Evolutionary conservation across 2,888 invertebrate genomes (phyloP).

Genomic region (Chamaedrilus cognettii): DNA sequence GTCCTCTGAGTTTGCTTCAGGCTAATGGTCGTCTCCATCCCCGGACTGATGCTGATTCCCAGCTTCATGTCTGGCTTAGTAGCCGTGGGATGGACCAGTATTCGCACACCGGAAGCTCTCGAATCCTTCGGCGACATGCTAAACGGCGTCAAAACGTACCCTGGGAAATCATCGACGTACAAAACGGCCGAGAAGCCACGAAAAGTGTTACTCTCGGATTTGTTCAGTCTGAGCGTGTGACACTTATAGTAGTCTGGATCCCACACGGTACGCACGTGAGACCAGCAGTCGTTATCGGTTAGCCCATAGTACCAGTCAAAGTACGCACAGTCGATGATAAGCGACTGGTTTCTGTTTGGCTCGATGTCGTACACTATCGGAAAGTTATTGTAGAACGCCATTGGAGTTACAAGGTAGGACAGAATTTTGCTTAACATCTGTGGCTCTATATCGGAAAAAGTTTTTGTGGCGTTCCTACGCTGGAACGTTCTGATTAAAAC

Average conservation of each 20-base stretch:
- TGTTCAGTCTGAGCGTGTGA: not conserved
- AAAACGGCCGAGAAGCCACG: conserved; percentile 2
- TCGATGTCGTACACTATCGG: not conserved
- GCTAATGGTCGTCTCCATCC: not conserved
- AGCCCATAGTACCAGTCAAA: not conserved
- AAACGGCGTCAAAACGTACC: not conserved
- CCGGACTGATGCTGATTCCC: not conserved
- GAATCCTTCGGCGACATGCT: not conserved
- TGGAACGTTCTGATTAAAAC: too few relatives aligned
- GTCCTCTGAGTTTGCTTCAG: not conserved
- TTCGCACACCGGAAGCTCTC: not conserved
- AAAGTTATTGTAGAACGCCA: not conserved
- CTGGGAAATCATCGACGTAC: not conserved
- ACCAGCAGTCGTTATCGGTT: not conserved
- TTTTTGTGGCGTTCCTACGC: not conserved
- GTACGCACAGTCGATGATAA: not conserved
- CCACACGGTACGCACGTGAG: not conserved
- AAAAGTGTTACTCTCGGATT: not conserved
- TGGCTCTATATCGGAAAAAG: not conserved
- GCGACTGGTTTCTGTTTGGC: not conserved
- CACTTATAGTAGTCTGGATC: conserved; percentile 4
- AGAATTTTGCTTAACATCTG: too few relatives aligned
- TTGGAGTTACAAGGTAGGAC: not conserved
- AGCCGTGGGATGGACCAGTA: not conserved
- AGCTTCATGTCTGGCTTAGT: not conserved